These are phyloP conservation scores for Pterostichus niger DNA, from an alignment of 2,888 invertebrate genomes.

Conservation along the genomic window DNA sequence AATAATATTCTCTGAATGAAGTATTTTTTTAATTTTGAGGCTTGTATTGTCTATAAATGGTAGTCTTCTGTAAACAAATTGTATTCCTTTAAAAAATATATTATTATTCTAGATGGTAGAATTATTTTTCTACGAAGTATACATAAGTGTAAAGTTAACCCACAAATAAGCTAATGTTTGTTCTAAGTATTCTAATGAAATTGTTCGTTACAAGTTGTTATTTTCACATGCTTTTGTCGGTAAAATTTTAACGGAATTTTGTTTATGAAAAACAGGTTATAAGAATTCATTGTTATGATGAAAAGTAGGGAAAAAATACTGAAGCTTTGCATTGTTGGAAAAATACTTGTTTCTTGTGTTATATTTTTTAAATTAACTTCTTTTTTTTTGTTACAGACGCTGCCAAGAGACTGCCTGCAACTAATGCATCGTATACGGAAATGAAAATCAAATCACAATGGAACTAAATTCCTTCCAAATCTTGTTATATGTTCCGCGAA, in stretches of 20 bases:
- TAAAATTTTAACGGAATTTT: constrained; percentile 48
- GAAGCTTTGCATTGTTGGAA: constrained; percentile 3
- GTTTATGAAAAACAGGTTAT: constrained; percentile 43
- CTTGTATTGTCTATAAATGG: too few relatives aligned
- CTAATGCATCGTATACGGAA: not conserved
- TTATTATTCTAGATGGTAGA: not conserved
- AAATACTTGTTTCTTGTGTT: constrained; percentile 27
- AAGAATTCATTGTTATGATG: constrained; percentile 34
- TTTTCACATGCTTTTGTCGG: constrained; percentile 48
- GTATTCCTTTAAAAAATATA: too few relatives aligned
- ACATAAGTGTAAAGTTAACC: not conserved
- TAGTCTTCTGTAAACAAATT: too few relatives aligned
- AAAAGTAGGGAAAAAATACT: constrained; percentile 46
- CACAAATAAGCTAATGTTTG: constrained; percentile 9
- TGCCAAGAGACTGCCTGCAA: not conserved
- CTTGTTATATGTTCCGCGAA: constrained; percentile 16
- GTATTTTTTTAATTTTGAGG: too few relatives aligned
- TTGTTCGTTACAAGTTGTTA: constrained; percentile 38
- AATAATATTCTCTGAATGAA: too few relatives aligned
- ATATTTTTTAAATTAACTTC: constrained; percentile 2
- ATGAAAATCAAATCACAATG: constrained; percentile 13
- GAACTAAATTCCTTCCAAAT: constrained; percentile 39
- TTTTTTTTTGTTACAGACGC: constrained; percentile 39
- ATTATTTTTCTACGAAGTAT: not conserved
- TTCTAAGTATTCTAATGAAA: constrained; percentile 19